A percentile compares a stretch with the other conserved stretches of the same genome.
These are phyloP conservation scores for Lindbergichthys nudifrons DNA, from an alignment of 2,797 vertebrate genomes.

Conservation along the genomic window DNA sequence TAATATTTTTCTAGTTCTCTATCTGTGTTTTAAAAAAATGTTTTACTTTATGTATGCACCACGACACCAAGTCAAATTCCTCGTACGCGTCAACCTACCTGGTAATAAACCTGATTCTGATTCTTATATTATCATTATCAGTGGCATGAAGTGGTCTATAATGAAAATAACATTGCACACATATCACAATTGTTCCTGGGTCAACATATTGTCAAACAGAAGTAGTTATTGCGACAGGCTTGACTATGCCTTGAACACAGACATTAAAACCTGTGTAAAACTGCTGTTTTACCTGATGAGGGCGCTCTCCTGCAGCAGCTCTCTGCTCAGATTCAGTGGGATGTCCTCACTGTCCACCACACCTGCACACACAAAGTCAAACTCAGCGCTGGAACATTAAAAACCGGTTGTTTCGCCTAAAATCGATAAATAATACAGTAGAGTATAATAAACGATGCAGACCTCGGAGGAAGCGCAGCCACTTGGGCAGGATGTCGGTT, in stretches of 20 bases:
- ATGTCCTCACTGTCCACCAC: conserved; percentile 99
- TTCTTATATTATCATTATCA: too few relatives aligned
- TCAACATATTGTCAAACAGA: not conserved
- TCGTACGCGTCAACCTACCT: too few relatives aligned
- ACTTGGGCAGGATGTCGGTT: conserved; percentile 93
- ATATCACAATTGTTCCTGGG: too few relatives aligned
- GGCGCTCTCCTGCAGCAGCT: conserved; percentile 94
- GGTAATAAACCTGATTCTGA: too few relatives aligned
- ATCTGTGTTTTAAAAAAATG: too few relatives aligned
- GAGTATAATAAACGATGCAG: not conserved
- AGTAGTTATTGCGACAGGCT: not conserved
- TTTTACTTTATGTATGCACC: too few relatives aligned
- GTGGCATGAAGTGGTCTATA: too few relatives aligned
- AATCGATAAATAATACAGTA: not conserved
- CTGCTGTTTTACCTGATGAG: conserved; percentile 89
- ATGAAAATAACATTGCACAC: too few relatives aligned
- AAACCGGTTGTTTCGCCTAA: not conserved
- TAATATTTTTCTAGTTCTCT: too few relatives aligned
- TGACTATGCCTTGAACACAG: not conserved
- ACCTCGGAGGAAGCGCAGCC: conserved; percentile 97
- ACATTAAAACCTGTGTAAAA: not conserved
- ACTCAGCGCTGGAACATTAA: not conserved
- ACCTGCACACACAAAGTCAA: conserved; percentile 76
- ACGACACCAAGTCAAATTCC: too few relatives aligned
- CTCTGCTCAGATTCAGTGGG: conserved; percentile 96